Percentiles rank a stretch among this genome's conserved stretches.
These are phyloP conservation scores for Eriosoma lanigerum DNA, from an alignment of 1,140 invertebrate genomes.

Conservation along the genomic window DNA sequence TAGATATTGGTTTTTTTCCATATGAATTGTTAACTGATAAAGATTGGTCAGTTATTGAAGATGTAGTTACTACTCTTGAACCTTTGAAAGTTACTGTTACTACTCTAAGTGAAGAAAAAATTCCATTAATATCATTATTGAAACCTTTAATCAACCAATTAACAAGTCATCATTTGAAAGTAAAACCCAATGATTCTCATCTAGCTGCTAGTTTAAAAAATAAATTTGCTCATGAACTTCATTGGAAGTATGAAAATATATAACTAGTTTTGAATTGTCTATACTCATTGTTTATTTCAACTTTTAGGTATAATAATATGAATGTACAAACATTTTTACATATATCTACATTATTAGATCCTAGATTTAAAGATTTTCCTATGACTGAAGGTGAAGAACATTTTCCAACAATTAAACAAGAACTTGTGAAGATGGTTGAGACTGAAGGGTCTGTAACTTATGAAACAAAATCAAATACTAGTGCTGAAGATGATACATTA, in stretches of 20 bases:
- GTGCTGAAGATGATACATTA: not conserved
- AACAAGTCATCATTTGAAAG: slow-evolving; percentile 61
- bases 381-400: slow-evolving; percentile 50
- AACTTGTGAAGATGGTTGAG: slow-evolving; percentile 52
- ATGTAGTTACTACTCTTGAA: slow-evolving; percentile 61
- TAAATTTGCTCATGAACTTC: slow-evolving; percentile 60
- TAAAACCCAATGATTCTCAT: slow-evolving; percentile 59
- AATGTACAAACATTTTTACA: slow-evolving; percentile 60
- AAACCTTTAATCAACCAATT: slow-evolving; percentile 63
- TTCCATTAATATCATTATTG: slow-evolving; percentile 62
- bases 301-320: slow-evolving; percentile 58
- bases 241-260: slow-evolving; percentile 56
- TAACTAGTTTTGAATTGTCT: not conserved
- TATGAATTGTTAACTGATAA: slow-evolving; percentile 57
- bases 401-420: slow-evolving; percentile 48
- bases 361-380: slow-evolving; percentile 61
- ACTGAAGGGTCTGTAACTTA: slow-evolving; percentile 42
- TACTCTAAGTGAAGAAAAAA: slow-evolving; percentile 63
- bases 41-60: slow-evolving; percentile 61
- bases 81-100: slow-evolving; percentile 64
- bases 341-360: slow-evolving; percentile 62
- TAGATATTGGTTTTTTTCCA: slow-evolving; percentile 57
- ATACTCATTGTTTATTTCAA: not conserved
- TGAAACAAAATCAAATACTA: slow-evolving; percentile 1
- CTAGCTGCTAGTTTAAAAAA: slow-evolving; percentile 59